These are phyloP conservation scores for Pseudomyrmex cubaensis DNA, from an alignment of 1,140 invertebrate species.

Conservation along the genomic window DNA sequence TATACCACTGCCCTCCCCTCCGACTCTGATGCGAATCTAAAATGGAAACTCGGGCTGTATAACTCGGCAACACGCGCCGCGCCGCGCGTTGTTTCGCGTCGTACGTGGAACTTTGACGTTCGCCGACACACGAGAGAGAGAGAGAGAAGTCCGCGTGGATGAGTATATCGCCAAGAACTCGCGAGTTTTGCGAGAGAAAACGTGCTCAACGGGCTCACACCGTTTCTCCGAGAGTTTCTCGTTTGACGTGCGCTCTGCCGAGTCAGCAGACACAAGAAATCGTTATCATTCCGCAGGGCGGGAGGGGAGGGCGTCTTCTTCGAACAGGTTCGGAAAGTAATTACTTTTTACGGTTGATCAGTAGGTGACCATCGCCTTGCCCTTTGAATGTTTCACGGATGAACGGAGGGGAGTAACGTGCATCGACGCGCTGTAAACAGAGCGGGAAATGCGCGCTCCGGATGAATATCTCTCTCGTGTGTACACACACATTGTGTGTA, in stretches of 20 bases:
- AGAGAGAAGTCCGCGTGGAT: no score
- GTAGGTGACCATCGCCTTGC: background rate
- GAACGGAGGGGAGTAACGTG: background rate
- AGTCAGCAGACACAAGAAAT: background rate
- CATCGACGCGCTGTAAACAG: background rate
- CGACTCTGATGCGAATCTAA: conserved; percentile 16
- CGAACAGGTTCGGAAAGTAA: background rate
- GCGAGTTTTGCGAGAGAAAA: background rate
- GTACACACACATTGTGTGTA: no score
- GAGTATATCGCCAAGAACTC: conserved; percentile 7
- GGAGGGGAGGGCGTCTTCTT: background rate
- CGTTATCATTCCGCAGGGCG: background rate
- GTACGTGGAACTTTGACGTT: conserved; percentile 4
- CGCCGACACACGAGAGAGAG: background rate
- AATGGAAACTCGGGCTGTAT: conserved; percentile 28
- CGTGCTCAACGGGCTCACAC: background rate
- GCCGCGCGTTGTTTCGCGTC: conserved; percentile 20
- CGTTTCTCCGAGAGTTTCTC: no score
- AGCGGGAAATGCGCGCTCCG: background rate
- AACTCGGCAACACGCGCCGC: background rate
- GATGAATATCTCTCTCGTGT: background rate
- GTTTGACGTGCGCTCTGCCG: background rate
- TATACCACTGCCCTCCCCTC: background rate
- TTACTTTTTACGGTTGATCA: conserved; percentile 6
- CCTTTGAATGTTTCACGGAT: background rate